Base-by-base conservation (phyloP, 2,113 vertebrate species). In the Hippocampus zosterae region DNA sequence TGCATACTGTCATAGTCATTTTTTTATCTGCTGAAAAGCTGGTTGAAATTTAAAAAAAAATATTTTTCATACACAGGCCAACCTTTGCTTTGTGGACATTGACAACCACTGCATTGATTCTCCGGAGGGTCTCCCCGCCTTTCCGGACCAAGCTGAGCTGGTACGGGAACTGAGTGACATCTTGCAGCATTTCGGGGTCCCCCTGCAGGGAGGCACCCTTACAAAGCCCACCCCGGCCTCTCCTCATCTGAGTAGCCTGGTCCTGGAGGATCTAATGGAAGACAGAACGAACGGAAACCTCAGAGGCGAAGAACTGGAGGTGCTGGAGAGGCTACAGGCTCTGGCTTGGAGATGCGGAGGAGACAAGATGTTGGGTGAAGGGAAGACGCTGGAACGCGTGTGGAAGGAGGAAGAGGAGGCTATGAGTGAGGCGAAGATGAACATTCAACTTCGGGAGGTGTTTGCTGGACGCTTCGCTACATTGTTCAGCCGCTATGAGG, bases 51-150 rank as follows among this genome's bases (percentile, higher is more conserved):
- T n/a, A n/a, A n/a, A 29, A 27, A 27, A 27, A 27, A 27, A 27
- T 27, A 27, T 44, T 85, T 37, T 69, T 68, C 37, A 18, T 4
- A 2, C 87, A 72, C 87, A 99, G 97, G 95, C 96, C 57, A 98
- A 98, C 79, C 87, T 99, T 78, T 99, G 97, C 73, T 98, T 99
- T 56, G 97, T 99, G 68, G 97, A 99, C 83, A 95, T 98, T 1
- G 96, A 98, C 81, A 96, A 95, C 91, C 94, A 95, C 82, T 94
- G 92, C 66, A 93, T 98, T 0, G 97, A 99, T 65, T 81, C 93
- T 52, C 96, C 97, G 0, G 97, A 99, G 81, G 96, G 96, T 77
- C 93, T 99, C 41, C 97, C 97, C 0, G 86, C 93, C 82, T 98
- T 99, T 69, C 97, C 96, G 59, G 94, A 95, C 82, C 96, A 95